These are phyloP conservation scores for Pharmacophagus antenor DNA, from an alignment of 2,888 invertebrate genomes.

Conservation along the genomic window DNA sequence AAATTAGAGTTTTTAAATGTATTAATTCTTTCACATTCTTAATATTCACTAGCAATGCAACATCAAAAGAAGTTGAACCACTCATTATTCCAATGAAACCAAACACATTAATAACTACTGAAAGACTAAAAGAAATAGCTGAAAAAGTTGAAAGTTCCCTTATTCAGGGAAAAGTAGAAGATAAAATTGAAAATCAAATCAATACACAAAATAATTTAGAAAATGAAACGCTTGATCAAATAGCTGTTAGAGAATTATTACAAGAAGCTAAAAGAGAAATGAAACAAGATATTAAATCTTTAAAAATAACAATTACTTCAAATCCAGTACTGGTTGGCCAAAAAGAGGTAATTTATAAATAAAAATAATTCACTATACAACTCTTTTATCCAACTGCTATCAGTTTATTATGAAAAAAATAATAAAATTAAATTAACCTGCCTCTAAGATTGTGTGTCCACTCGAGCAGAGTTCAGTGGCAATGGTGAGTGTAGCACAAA, in stretches of 20 bases:
- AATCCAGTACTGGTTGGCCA: constrained; percentile 81
- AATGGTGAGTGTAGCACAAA: too few relatives aligned
- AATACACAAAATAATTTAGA: constrained; percentile 36
- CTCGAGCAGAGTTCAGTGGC: too few relatives aligned
- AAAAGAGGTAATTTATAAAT: constrained; percentile 83
- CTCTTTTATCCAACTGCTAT: too few relatives aligned
- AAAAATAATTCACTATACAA: too few relatives aligned
- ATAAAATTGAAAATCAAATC: constrained; percentile 31
- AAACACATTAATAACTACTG: constrained; percentile 76
- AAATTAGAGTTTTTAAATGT: too few relatives aligned
- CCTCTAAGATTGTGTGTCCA: too few relatives aligned
- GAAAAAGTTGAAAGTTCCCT: constrained; percentile 74
- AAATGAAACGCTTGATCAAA: constrained; percentile 81
- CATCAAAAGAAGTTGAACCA: constrained; percentile 74
- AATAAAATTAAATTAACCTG: too few relatives aligned
- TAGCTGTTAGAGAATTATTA: constrained; percentile 87
- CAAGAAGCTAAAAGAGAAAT: constrained; percentile 76
- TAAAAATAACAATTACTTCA: constrained; percentile 82
- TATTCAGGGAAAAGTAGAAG: constrained; percentile 69
- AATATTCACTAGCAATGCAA: constrained; percentile 72
- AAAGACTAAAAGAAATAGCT: constrained; percentile 71
- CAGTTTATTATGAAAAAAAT: too few relatives aligned
- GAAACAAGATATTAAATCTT: constrained; percentile 52
- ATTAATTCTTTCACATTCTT: background rate
- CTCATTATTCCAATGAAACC: constrained; percentile 85